These are phyloP conservation scores for Bubo blakistoni DNA, from an alignment of 2,113 vertebrate genomes.

Conservation along the genomic window DNA sequence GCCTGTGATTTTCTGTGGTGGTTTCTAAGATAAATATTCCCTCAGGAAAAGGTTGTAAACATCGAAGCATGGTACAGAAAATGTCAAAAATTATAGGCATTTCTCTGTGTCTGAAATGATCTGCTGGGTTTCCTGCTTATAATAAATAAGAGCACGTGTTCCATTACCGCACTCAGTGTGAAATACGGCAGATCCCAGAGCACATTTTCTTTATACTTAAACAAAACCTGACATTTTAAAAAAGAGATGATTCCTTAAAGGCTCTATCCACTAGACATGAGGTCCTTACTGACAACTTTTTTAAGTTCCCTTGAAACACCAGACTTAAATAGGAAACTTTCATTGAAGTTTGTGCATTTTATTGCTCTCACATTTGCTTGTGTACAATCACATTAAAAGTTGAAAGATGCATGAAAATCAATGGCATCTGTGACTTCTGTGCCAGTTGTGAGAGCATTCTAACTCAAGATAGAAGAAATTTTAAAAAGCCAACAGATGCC, in stretches of 20 bases:
- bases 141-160: neutral
- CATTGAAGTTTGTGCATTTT: neutral
- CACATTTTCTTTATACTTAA: neutral
- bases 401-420: neutral
- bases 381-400: neutral
- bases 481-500: neutral
- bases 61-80: neutral
- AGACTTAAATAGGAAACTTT: neutral
- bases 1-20: neutral
- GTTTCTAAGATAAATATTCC: conserved; percentile 19
- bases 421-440: neutral
- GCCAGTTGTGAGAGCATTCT: neutral
- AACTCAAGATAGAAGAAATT: neutral
- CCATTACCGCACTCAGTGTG: neutral
- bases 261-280: neutral
- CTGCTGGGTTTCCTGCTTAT: neutral
- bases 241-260: neutral
- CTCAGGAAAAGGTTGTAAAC: neutral
- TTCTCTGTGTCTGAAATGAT: neutral
- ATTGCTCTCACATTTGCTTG: neutral
- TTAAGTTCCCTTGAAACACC: neutral
- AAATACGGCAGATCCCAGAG: neutral
- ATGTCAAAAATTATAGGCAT: neutral
- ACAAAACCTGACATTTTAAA: neutral
- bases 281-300: neutral